These are phyloP conservation scores for Xiphophorus maculatus DNA, from an alignment of 2,113 vertebrate genomes.

Conservation along the genomic window DNA sequence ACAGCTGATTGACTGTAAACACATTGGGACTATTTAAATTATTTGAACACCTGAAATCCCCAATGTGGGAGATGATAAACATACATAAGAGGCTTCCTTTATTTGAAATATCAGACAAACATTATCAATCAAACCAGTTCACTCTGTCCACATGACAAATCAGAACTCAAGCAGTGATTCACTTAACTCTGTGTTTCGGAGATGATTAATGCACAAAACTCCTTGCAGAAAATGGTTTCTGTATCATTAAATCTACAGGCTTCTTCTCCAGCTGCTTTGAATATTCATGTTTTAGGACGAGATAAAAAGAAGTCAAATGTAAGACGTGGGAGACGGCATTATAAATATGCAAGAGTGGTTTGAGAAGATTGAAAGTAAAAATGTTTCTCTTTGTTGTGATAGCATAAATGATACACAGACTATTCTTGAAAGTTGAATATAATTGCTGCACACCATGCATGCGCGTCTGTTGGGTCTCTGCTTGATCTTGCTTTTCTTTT, in stretches of 20 bases:
- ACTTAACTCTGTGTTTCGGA: conserved; percentile 3
- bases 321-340: not conserved
- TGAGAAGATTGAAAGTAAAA: not conserved
- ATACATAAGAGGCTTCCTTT: not conserved
- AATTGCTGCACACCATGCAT: conserved; percentile 22
- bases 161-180: conserved; percentile 1
- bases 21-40: not conserved
- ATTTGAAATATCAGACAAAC: conserved; percentile 2
- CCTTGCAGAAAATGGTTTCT: conserved; percentile 1
- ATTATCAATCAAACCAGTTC: conserved; percentile 3
- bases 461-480: conserved; percentile 47
- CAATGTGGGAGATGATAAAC: not conserved
- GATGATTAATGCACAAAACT: conserved; percentile 1
- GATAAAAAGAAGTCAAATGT: not conserved
- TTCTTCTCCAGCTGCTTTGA: conserved; percentile 8
- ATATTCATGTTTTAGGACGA: conserved; percentile 3
- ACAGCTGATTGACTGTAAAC: not conserved
- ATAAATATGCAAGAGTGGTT: not conserved
- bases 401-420: not conserved
- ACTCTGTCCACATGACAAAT: not conserved
- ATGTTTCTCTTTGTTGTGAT: not conserved
- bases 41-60: not conserved
- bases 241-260: not conserved
- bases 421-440: conserved; percentile 30
- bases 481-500: conserved; percentile 57